Base-by-base conservation (phyloP, 1,140 invertebrate species). In the Macrotrachela quadricornifera region DNA sequence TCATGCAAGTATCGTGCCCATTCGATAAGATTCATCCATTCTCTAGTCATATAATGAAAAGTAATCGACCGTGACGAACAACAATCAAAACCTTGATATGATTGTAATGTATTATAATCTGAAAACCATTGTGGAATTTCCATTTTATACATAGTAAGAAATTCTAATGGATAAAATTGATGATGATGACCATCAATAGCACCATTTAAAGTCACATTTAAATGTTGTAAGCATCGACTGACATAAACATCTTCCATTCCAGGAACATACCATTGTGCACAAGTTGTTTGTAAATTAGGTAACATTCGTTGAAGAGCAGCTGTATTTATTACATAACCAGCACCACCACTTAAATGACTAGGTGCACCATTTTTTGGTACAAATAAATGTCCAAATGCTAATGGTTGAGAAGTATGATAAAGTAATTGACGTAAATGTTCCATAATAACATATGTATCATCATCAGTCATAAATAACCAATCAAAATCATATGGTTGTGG, bases 31-130 rank as follows among this genome's bases (percentile, higher is more conserved):
- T 30, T 30, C 21, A 30, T 30, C 15, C 44, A 21, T 36, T 45
- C 42, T 36, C 8, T 16, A 12, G 41, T 51, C 21, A 95, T 81
- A 67, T 96, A 96, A 65, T 97, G 91, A 71, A 97, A 97, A 0
- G 86, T 88, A 41, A 96, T 78, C 0, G 90, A 86, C 63, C 82
- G 84, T 63, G 95, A 87, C 14, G 85, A 91, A 68, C 88, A 95
- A 64, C 87, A 94, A 57, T 85, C 79, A 51, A 88, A 75, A 0
- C 88, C 87, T 79, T 2, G 21, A 2, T 30, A 8, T 4, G 21
- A 8, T 30, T 30, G 2, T 30, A 30, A 30, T 30, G 21, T 30
- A 30, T 30, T 17, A 13, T 30, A 47, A 17, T 13, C 14, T 6
- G 6, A 21, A 30, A 9, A 16, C 37, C 47, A 15, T 30, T 30